Evolutionary conservation across 2,888 invertebrate species (phyloP).

Genomic region (Trachelus iudaicus): DNA sequence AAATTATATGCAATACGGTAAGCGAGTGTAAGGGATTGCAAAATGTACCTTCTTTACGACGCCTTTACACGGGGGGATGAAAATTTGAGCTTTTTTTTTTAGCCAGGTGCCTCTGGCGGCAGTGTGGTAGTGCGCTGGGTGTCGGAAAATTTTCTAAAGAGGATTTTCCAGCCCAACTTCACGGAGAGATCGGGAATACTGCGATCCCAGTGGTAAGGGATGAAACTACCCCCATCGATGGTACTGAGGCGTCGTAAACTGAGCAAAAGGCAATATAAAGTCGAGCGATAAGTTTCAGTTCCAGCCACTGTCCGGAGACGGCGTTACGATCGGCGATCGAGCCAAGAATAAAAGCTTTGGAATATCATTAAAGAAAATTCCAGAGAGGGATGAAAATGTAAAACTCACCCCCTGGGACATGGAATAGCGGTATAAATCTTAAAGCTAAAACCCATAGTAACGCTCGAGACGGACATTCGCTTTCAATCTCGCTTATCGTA

Average conservation of each 20-base stretch:
- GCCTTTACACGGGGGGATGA: background rate
- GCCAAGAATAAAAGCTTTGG: background rate
- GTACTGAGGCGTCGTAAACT: background rate
- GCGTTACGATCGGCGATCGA: background rate
- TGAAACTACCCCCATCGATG: background rate
- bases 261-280: background rate
- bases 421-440: slow-evolving; percentile 28
- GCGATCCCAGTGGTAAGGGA: background rate
- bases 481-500: slow-evolving; percentile 36
- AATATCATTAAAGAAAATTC: background rate
- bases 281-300: background rate
- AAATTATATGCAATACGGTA: no score
- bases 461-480: slow-evolving; percentile 26
- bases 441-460: slow-evolving; percentile 20
- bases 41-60: background rate
- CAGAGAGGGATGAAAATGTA: background rate
- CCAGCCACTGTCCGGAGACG: background rate
- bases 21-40: no score
- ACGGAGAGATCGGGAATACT: background rate
- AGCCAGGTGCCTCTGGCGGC: background rate
- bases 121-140: background rate
- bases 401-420: background rate
- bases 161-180: no score
- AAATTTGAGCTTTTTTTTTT: background rate
- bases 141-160: no score